Percentiles rank a stretch among this genome's conserved stretches.
Conservation (phyloP, 2,797 vertebrate genomes). For the Setipinna tenuifilis region DNA sequence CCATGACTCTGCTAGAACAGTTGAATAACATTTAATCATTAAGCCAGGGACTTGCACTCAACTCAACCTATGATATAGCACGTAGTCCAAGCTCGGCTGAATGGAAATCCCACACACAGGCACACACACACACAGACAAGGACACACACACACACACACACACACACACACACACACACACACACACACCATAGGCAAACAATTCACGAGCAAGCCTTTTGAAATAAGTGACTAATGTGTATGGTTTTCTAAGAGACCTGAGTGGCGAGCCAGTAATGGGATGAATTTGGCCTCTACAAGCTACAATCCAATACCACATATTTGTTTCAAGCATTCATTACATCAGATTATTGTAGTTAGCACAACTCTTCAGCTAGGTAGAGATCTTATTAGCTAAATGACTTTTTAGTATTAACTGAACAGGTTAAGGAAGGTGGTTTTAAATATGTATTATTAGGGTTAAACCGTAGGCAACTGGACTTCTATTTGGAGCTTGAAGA, state of each 20-base stretch:
- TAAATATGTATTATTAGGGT: too few species aligned
- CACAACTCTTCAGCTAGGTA: too few species aligned
- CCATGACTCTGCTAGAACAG: background rate
- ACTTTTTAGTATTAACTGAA: too few species aligned
- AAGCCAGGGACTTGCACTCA: background rate
- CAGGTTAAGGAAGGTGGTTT: too few species aligned
- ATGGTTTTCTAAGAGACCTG: background rate
- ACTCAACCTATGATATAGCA: slow-evolving; percentile 3
- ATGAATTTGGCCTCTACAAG: too few species aligned
- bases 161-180: background rate
- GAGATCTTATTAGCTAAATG: too few species aligned
- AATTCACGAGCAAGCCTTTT: background rate
- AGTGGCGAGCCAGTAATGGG: background rate
- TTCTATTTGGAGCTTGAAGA: too few species aligned
- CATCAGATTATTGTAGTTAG: too few species aligned
- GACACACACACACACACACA: background rate
- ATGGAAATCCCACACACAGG: background rate
- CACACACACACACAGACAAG: background rate
- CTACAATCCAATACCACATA: too few species aligned
- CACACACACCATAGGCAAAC: slow-evolving; percentile 21
- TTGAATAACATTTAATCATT: slow-evolving; percentile 7
- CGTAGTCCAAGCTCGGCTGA: background rate
- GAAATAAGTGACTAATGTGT: slow-evolving; percentile 8
- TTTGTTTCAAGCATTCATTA: too few species aligned
- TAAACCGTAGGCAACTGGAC: too few species aligned